Evolutionary conservation across 2,888 invertebrate species (phyloP), one percentile per base, ranked within the genome.

Genomic region (Noctua pronuba): DNA sequence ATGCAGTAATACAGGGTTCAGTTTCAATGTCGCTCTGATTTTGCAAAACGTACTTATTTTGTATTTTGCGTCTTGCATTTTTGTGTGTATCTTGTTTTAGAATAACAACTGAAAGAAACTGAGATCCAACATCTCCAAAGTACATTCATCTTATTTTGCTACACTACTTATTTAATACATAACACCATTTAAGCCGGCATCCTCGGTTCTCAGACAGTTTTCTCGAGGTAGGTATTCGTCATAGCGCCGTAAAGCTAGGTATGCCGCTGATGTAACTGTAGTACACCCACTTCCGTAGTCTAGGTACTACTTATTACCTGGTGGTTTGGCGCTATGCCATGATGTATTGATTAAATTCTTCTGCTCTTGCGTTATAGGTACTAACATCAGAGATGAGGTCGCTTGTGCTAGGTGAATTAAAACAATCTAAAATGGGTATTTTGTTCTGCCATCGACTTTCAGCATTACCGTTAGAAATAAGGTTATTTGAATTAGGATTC

Each of bases 241-340:
- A 64, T 68, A 73, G 75, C 65, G 35, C 66, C 65, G 46, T 86
- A 73, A 55, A 83, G 64, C 86, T 69, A 10, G 84, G 85, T 35
- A 86, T 73, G 84, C 41, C 4, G 28, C 31, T 84, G 80, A 84
- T 75, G 80, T 84, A 84, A 84, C 83, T 44, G 3, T n/a, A 13
- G 41, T 41, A 65, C 65, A n/a, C 21, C 31, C 24, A 84, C 70
- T 84, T 84, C 84, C 87, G 87, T 46, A 62, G 60, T 86, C 41
- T 75, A 86, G 70, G 74, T 38, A 62, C 62, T 64, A 75, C 66
- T 84, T 79, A 78, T 24, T 35, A 55, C 60, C 46, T 3, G 31
- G 67, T 44, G 55, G 87, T 75, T 86, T 44, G 31, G 74, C 38
- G 35, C 49, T 11, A 18, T 16, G 64, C 52, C 76, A 65, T 75